Evolutionary conservation across 2,797 vertebrate genomes (phyloP), one percentile per base, ranked within the genome.

Genomic region (Gymnodraco acuticeps): DNA sequence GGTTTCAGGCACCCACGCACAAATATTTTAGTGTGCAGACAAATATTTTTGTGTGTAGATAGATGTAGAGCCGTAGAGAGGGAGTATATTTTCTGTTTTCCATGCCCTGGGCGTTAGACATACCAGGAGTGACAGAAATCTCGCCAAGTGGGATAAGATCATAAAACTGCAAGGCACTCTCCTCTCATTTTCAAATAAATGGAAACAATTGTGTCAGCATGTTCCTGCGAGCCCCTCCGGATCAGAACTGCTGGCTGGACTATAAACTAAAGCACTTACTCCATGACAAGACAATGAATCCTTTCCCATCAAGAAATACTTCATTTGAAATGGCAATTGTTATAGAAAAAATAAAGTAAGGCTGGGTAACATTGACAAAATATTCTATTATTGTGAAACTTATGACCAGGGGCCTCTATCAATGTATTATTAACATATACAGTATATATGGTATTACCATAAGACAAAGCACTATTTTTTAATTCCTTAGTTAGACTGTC

Each of bases 151-250:
- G 88, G 91, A 93, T 92, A 93, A 88, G 90, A 93, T 93, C 90
- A 89, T 94, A 93, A 95, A 95, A 94, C 88, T 91, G 86, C 82
- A 81, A 92, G 90, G 90, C 89, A 88, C 89, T 93, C 89, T 93
- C 89, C 92, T 91, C 91, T 93, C 89, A 93, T 93, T 93, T 93
- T 94, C 89, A 87, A 87, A 89, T 94, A 94, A 94, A 94, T 89
- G 89, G 88, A 93, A 88, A 92, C 92, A 95, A 94, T 89, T 90
- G 89, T 94, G 92, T 94, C 92, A 92, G 93, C 88, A 82, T 92
- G 90, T 92, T 92, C 92, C 89, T 88, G 87, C 65, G 75, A 92
- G 86, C 86, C 91, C 91, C 90, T 83, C 66, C 84, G 88, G 91
- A 94, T 77, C 79, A 48, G 47, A 88, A 93, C 89, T 82, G 77